Evolutionary conservation across 2,797 vertebrate genomes (phyloP), one percentile per base, ranked within the genome.

Genomic region (Bovichtus diacanthus): DNA sequence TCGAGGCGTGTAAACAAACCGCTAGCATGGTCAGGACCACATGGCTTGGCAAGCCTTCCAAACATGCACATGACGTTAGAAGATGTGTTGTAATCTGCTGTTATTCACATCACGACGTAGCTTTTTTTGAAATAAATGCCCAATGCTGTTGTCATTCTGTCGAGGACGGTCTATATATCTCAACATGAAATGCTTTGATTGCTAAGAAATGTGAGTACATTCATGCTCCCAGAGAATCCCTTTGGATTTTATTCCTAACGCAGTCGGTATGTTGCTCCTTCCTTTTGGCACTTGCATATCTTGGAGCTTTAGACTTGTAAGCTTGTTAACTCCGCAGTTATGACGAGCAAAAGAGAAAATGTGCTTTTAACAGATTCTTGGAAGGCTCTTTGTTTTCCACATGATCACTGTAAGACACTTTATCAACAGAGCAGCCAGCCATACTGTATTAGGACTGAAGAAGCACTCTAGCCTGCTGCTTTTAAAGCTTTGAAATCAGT

Each of bases 291-390:
- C 53, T 61, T 49, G 70, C 23, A 36, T 29, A 70, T 80, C 18
- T 63, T 31, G 6, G 4, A 44, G 44, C 39, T 31, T 72, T 15
- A 36, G 21, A 70, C 73, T 27, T 49, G 21, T 4, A 10, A 19
- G 51, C 34, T 73, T 79, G 53, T 81, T 74, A 69, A 65, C 23
- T 71, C 31, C 47, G 19, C 56, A 59, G 44, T 76, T 66, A 70
- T 58, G 60, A 61, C 12, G 49, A 34, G n/a, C 21, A 43, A 78
- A 71, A 74, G 27, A 74, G 44, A 77, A 78, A 70, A 71, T 62
- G 29, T 46, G 50, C 44, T 55, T 76, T 64, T 39, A 56, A 54
- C 50, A 63, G 55, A 51, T 71, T 69, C 34, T 55, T 60, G 51
- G 34, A 66, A 46, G 43, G 21, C 36, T 44, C 27, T 75, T 80